These are phyloP conservation scores for Tragelaphus oryx DNA, from an alignment of 2,797 vertebrate species.

Conservation along the genomic window DNA sequence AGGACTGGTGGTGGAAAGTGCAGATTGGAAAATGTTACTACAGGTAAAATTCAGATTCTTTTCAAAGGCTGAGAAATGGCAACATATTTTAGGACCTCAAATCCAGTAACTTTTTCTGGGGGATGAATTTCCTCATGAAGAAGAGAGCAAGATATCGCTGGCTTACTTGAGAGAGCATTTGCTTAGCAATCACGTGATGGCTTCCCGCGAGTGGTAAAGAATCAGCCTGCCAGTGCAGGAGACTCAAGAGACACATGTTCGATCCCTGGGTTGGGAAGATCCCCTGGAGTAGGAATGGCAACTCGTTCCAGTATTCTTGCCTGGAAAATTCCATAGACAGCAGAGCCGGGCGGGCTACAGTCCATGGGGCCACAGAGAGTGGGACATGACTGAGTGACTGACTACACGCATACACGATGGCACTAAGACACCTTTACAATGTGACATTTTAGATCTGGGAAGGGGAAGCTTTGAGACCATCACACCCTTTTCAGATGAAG, in stretches of 20 bases:
- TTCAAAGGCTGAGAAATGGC: not conserved
- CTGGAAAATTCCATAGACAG: not conserved
- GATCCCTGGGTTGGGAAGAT: not conserved
- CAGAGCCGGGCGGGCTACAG: not conserved
- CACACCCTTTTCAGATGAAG: not conserved
- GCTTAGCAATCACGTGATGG: not conserved
- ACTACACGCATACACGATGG: not conserved
- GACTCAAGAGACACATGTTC: not conserved
- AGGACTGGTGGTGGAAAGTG: constrained; percentile 99
- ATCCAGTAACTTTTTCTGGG: not conserved
- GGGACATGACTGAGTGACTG: not conserved
- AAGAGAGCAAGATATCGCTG: not conserved
- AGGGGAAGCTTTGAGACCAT: not conserved
- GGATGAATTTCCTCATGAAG: not conserved
- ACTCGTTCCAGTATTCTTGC: not conserved
- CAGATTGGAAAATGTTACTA: constrained; percentile 99
- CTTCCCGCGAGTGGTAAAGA: not conserved
- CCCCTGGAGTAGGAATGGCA: not conserved
- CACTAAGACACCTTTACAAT: not conserved
- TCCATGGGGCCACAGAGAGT: not conserved
- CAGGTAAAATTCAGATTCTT: constrained; percentile 82
- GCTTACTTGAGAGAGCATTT: not conserved
- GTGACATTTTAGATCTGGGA: not conserved
- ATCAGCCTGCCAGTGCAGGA: not conserved
- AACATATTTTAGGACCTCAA: not conserved